Base-by-base conservation (phyloP, 2,113 vertebrate genomes). In the Choloepus hoffmanni region DNA sequence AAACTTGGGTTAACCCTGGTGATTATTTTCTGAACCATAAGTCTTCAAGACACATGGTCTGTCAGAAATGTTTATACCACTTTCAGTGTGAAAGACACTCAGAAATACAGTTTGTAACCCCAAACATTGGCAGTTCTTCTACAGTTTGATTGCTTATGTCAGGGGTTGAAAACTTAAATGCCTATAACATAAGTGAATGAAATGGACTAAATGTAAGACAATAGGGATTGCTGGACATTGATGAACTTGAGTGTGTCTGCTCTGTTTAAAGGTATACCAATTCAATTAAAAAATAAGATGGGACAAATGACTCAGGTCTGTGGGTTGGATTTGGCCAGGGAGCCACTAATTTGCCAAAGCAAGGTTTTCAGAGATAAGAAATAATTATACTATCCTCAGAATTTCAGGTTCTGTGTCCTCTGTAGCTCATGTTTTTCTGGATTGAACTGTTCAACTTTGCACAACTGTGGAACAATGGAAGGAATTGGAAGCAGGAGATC, bases 1-100 rank as follows among this genome's bases (percentile, higher is more conserved):
- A 89, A 82, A 88, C 23, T 43, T 19, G 33, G 43, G 73, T 50
- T 73, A 74, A 94, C 11, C 40, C 24, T 85, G 33, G 23, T 82
- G 26, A 96, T 83, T 79, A 76, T 95, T 89, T 95, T 92, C 78
- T 78, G 26, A 91, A 58, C 21, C 50, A 78, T 58, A 48, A 40
- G 21, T 78, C 48, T 85, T 63, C 12, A 86, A 86, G 83, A 89
- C 30, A 50, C 36, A 60, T 58, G 50, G 18, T 78, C 48, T 93
- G 33, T 86, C 16, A 73, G 78, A 87, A 73, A 84, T 63, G 72
- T 73, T 83, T 89, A 89, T 45, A 55, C 11, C 5, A 21, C 24
- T 81, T 94, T 65, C 0, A 72, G 21, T 36, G 14, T 85, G 43
- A 90, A 90, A 95, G 6, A 89, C 19, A 70, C 14, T 68, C 72